Evolutionary conservation across 1,140 invertebrate species (phyloP).

Genomic region (Bombus breviceps): DNA sequence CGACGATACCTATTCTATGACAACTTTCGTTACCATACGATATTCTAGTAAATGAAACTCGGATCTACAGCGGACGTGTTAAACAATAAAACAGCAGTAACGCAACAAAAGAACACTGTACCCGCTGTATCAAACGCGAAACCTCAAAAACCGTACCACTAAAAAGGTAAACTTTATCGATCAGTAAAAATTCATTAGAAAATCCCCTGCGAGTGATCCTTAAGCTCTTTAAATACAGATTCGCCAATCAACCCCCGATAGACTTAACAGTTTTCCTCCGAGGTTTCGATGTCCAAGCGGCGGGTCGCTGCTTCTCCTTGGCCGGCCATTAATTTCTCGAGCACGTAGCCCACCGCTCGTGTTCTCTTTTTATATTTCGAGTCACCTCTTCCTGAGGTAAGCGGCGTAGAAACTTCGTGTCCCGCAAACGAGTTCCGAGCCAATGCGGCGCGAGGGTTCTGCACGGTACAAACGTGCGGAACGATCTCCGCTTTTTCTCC

Average conservation of each 20-base stretch:
- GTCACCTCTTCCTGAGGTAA: conserved; percentile 25
- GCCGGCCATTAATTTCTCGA: conserved; percentile 41
- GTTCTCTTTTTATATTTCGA: conserved; percentile 34
- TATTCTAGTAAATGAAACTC: too few species aligned
- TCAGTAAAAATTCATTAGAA: not conserved
- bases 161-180: too few species aligned
- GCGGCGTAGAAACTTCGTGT: conserved; percentile 48
- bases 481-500: conserved; percentile 24
- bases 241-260: not conserved
- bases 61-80: too few species aligned
- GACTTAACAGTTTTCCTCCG: not conserved
- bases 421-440: conserved; percentile 51
- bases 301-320: not conserved
- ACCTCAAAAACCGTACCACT: too few species aligned
- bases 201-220: not conserved
- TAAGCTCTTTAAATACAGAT: conserved; percentile 20
- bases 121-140: too few species aligned
- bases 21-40: too few species aligned
- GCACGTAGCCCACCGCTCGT: conserved; percentile 12
- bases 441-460: conserved; percentile 15
- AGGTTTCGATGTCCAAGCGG: not conserved
- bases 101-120: too few species aligned
- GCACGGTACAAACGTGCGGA: conserved; percentile 31
- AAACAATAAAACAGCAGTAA: too few species aligned
- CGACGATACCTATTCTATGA: too few species aligned